Conservation (phyloP, 1,140 invertebrate species). For the Tachypleus tridentatus region DNA sequence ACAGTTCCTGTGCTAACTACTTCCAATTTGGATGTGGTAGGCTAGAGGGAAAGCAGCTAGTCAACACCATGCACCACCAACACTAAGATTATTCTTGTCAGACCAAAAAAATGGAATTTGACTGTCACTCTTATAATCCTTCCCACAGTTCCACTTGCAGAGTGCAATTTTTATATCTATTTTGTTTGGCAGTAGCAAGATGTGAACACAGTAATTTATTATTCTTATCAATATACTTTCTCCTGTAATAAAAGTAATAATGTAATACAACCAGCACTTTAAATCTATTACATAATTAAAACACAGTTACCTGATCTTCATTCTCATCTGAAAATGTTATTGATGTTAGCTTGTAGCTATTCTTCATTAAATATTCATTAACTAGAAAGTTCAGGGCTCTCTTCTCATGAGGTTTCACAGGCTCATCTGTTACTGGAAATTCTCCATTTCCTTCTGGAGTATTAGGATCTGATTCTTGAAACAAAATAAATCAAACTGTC, state of each 20-base stretch:
- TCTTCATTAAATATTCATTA: conserved; percentile 68
- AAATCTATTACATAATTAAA: neutral
- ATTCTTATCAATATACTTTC: too few species aligned
- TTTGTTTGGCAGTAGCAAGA: neutral
- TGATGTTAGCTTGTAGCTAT: conserved; percentile 74
- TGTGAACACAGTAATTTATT: too few species aligned
- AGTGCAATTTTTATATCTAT: neutral
- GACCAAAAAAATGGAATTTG: too few species aligned
- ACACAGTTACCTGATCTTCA: conserved; percentile 56
- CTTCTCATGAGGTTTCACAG: conserved; percentile 69
- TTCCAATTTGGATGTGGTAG: too few species aligned
- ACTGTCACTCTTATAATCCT: too few species aligned
- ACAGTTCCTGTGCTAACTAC: too few species aligned
- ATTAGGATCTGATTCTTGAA: conserved; percentile 47
- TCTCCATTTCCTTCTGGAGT: conserved; percentile 38
- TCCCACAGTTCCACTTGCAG: neutral
- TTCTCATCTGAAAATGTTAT: conserved; percentile 89
- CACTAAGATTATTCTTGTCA: too few species aligned
- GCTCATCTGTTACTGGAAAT: conserved; percentile 33
- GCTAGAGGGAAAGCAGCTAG: too few species aligned
- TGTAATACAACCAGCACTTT: too few species aligned
- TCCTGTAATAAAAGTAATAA: too few species aligned
- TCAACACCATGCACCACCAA: too few species aligned
- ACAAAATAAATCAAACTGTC: conserved; percentile 36
- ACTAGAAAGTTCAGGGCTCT: conserved; percentile 75